Base-by-base conservation (phyloP, 1,140 invertebrate genomes). In the Lerema accius region DNA sequence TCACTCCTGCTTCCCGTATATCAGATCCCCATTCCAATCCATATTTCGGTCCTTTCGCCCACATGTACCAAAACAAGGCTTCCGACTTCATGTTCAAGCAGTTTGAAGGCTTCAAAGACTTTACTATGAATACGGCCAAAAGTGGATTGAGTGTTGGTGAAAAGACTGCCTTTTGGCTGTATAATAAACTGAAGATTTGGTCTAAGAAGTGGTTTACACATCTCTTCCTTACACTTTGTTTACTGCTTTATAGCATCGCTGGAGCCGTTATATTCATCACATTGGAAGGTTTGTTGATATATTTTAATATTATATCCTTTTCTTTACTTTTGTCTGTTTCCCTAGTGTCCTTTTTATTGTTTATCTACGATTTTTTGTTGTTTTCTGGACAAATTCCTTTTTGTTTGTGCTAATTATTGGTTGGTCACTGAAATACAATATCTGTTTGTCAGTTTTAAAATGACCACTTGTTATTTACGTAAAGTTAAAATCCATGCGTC, bases 161-260 rank as follows among this genome's bases (percentile, higher is more conserved):
- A 85, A 96, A 96, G 79, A 93, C 93, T 63, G 95, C 95, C 0
- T 95, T 94, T 74, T 96, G 95, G 93, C 84, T 96, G 45, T 96
- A 96, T 76, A 94, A 94, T 63, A 96, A 95, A 89, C 86, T 96
- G 39, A 94, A 94, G 79, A 90, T 93, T 9, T 94, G 94, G 92
- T 97, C 96, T 0, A 94, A 94, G 71, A 93, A 94, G 65, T 97
- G 96, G 96, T 97, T 97, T 82, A 97, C 96, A 5, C 96, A 98
- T 90, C 93, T 97, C 28, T 96, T 97, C 83, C 92, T 98, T 58
- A 93, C 95, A 68, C 74, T 95, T 53, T 93, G 97, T 65, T 93
- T 97, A 23, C 87, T 94, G 17, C 86, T 94, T 4, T 97, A 97
- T 82, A 97, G 94, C 65, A 86, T 95, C 16, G 93, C 95, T 0